These are phyloP conservation scores for Zeus faber DNA, from an alignment of 2,113 vertebrate species.

Conservation along the genomic window DNA sequence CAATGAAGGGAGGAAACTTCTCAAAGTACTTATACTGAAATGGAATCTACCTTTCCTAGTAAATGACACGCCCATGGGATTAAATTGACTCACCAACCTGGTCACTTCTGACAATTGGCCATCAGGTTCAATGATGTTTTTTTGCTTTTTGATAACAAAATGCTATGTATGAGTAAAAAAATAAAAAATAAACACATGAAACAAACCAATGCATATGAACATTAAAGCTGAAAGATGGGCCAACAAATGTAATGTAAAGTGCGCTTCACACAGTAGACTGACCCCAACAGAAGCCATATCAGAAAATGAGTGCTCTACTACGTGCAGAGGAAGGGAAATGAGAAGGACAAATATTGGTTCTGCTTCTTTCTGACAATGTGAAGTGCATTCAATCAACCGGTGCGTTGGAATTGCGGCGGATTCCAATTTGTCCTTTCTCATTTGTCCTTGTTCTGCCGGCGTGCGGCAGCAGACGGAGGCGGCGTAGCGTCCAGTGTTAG, in stretches of 20 bases:
- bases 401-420: background rate
- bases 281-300: slow-evolving; percentile 15
- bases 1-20: slow-evolving; percentile 5
- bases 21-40: no score
- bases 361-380: background rate
- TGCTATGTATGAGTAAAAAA: slow-evolving; percentile 23
- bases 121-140: background rate
- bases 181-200: no score
- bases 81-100: no score
- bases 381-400: background rate
- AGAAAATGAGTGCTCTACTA: slow-evolving; percentile 7
- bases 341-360: slow-evolving; percentile 57
- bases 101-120: no score
- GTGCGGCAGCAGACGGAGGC: slow-evolving; percentile 59
- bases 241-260: slow-evolving; percentile 8
- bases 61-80: background rate
- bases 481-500: slow-evolving; percentile 77
- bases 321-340: slow-evolving; percentile 62
- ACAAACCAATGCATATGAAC: slow-evolving; percentile 35
- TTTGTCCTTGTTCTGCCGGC: slow-evolving; percentile 60
- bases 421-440: slow-evolving; percentile 59
- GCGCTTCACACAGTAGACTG: slow-evolving; percentile 21
- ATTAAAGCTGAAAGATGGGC: slow-evolving; percentile 25
- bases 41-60: no score
- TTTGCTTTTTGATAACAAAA: background rate